Evolutionary conservation across 2,888 invertebrate species (phyloP).

Genomic region (Mycogona germanica): DNA sequence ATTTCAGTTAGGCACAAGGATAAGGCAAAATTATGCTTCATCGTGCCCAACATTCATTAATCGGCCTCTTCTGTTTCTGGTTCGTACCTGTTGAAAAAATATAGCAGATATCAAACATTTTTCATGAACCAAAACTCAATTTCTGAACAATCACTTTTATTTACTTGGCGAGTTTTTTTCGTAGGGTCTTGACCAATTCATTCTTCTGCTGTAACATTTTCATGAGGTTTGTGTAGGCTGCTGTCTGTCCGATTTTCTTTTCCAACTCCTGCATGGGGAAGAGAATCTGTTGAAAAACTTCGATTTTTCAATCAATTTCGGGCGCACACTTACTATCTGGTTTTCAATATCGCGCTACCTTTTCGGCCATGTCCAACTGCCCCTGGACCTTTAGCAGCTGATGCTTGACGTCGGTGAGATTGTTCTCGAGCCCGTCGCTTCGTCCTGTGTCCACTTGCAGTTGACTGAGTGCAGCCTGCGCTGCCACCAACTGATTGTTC

Average conservation of each 20-base stretch:
- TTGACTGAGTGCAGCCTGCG: slow-evolving; percentile 31
- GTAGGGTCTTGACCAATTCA: slow-evolving; percentile 40
- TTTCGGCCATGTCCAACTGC: slow-evolving; percentile 42
- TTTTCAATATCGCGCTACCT: slow-evolving; percentile 26
- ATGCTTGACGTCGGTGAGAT: slow-evolving; percentile 35
- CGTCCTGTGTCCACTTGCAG: slow-evolving; percentile 26
- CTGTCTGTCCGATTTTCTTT: slow-evolving; percentile 44
- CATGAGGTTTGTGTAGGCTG: slow-evolving; percentile 44
- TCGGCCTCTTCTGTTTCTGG: slow-evolving; percentile 13
- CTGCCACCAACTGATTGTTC: slow-evolving; percentile 28
- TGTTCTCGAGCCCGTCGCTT: slow-evolving; percentile 28
- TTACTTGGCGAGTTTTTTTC: slow-evolving; percentile 35
- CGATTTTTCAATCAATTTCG: neutral
- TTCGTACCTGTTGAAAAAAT: slow-evolving; percentile 15
- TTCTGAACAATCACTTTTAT: neutral
- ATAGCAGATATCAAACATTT: neutral
- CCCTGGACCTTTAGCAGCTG: slow-evolving; percentile 37
- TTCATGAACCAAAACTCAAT: neutral
- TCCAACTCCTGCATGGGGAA: slow-evolving; percentile 38
- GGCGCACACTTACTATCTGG: neutral
- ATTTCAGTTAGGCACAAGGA: too few species aligned
- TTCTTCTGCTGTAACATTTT: slow-evolving; percentile 44
- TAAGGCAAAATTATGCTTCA: too few species aligned
- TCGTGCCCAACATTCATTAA: too few species aligned
- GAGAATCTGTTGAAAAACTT: neutral